A percentile compares a stretch with the other conserved stretches of the same genome.
Conservation (phyloP, 1,140 invertebrate species). For the Frieseomelitta varia region DNA sequence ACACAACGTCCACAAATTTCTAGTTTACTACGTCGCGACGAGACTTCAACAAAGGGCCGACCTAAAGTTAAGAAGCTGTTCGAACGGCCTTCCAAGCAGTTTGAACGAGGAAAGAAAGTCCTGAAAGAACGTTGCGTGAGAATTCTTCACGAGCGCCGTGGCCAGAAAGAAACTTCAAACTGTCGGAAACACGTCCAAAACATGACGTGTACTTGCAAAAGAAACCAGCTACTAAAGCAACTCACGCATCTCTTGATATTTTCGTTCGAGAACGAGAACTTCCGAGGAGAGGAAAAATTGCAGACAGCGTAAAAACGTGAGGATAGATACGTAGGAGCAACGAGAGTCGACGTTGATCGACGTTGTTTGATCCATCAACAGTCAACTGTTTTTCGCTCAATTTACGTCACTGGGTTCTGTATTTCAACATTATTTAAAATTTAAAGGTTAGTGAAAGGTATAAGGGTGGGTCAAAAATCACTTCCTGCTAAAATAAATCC, state of each 20-base stretch:
- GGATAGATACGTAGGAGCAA: background rate
- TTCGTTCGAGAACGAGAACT: background rate
- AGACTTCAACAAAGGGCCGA: background rate
- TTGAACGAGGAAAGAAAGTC: background rate
- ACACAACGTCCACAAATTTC: slow-evolving; percentile 18
- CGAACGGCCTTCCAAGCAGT: background rate
- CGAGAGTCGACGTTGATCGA: background rate
- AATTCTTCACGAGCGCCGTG: background rate
- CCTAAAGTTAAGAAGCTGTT: background rate
- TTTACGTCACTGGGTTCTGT: background rate
- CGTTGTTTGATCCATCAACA: background rate
- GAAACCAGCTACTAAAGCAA: background rate
- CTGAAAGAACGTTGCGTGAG: background rate
- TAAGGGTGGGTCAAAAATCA: too few species aligned
- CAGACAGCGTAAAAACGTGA: background rate
- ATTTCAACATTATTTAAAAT: background rate
- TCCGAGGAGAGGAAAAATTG: too few species aligned
- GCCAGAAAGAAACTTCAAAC: background rate
- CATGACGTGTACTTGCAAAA: background rate
- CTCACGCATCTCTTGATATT: background rate
- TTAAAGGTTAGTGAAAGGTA: background rate
- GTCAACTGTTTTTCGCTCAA: background rate
- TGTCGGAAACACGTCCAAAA: background rate
- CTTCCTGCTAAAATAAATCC: too few species aligned
- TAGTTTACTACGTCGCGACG: background rate